Conservation (phyloP, 92 coral and sea anemone species). For the Siderastrea siderea region DNA sequence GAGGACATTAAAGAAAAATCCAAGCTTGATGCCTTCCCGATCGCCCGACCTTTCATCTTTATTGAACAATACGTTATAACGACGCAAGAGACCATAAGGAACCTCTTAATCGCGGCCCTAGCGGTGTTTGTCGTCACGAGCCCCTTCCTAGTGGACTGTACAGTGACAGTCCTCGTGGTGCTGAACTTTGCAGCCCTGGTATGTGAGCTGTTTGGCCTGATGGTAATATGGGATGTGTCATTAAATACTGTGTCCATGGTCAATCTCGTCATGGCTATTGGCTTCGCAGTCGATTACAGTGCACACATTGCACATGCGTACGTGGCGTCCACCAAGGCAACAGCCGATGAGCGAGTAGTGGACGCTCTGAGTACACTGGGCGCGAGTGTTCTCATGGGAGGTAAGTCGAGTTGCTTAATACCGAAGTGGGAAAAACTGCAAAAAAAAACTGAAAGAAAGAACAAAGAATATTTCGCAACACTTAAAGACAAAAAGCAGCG, state of each 20-base stretch:
- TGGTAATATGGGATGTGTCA: conserved; percentile 78
- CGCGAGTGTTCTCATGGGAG: no score
- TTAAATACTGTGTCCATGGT: conserved; percentile 74
- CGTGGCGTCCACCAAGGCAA: no score
- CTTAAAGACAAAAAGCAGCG: no score
- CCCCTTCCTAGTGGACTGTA: conserved; percentile 63
- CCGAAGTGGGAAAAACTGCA: no score
- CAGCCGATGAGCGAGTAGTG: no score
- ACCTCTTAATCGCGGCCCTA: conserved; percentile 70
- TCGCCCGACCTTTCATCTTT: conserved; percentile 59
- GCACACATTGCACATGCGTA: conserved; percentile 54
- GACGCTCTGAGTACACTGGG: no score
- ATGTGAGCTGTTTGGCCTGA: conserved; percentile 76
- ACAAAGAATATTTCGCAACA: no score
- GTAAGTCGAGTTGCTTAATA: no score
- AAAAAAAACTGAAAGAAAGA: no score
- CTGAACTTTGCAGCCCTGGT: conserved; percentile 69
- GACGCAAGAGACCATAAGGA: conserved; percentile 63
- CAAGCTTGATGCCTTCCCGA: conserved; percentile 55
- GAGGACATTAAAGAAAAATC: conserved; percentile 64
- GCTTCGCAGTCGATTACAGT: conserved; percentile 60
- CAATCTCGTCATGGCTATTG: conserved; percentile 67
- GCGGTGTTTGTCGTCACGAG: conserved; percentile 70
- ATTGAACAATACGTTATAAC: conserved; percentile 79
- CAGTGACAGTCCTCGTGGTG: conserved; percentile 58